phyloP scores from a whole-genome alignment of 2,888 invertebrate species.

The Peribatodes rhomboidaria region DNA sequence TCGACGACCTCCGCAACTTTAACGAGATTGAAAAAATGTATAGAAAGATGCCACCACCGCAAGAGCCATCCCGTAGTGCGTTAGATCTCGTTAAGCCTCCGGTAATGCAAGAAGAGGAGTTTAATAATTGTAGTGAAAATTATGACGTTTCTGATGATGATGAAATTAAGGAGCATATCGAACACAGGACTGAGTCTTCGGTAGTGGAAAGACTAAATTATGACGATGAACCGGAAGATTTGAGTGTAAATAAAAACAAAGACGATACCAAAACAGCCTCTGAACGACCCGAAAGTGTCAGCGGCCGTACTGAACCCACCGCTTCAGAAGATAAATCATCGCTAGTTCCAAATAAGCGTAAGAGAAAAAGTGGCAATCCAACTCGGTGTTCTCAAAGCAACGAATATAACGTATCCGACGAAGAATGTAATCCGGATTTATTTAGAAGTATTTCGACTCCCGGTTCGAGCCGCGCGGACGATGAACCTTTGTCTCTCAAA shows the following conservation, averaged over 20 bases:
- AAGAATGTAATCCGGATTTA: slow-evolving; percentile 78
- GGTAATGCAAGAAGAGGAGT: slow-evolving; percentile 68
- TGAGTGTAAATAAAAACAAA: slow-evolving; percentile 89
- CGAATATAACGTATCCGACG: slow-evolving; percentile 81
- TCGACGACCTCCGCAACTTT: slow-evolving; percentile 82
- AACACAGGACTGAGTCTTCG: slow-evolving; percentile 61
- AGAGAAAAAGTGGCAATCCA: slow-evolving; percentile 94
- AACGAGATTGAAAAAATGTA: slow-evolving; percentile 86
- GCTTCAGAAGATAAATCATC: slow-evolving; percentile 79
- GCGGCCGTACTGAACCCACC: slow-evolving; percentile 69
- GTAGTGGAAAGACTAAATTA: slow-evolving; percentile 72
- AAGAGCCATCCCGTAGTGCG: slow-evolving; percentile 68
- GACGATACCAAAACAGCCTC: slow-evolving; percentile 85
- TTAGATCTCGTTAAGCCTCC: slow-evolving; percentile 73
- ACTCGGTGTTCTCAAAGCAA: slow-evolving; percentile 89
- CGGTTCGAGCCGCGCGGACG: slow-evolving; percentile 73
- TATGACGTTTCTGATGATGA: slow-evolving; percentile 74
- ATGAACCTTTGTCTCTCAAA: slow-evolving; percentile 80
- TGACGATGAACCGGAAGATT: slow-evolving; percentile 89
- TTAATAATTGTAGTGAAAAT: slow-evolving; percentile 74
- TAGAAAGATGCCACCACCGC: slow-evolving; percentile 75
- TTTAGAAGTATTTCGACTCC: slow-evolving; percentile 79
- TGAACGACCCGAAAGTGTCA: slow-evolving; percentile 63
- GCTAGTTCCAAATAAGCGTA: slow-evolving; percentile 89
- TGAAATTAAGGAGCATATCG: slow-evolving; percentile 67